Evolutionary conservation across 92 coral and sea anemone genomes (phyloP).

Genomic region (Pocillopora meandrina): DNA sequence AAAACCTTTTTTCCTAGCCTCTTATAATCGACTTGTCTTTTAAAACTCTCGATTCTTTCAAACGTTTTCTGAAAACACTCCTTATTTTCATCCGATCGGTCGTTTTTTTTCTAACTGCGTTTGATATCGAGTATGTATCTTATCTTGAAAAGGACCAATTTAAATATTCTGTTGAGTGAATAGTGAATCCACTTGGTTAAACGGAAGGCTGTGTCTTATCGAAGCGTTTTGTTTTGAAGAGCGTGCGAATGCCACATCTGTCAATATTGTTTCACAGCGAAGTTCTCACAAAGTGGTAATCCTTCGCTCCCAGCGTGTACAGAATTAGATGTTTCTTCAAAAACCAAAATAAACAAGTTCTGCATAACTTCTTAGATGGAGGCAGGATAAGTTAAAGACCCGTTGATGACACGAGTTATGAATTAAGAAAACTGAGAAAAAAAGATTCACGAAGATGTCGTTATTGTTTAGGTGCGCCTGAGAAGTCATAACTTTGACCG

Average conservation of each 20-base stretch:
- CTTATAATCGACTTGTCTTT: conserved; percentile 46
- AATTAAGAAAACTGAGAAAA: conserved; percentile 2
- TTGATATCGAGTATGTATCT: conserved; percentile 65
- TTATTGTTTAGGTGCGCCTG: conserved; percentile 49
- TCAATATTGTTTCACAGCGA: conserved; percentile 59
- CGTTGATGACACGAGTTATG: conserved; percentile 33
- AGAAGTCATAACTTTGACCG: conserved; percentile 60
- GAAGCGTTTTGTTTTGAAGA: conserved; percentile 58
- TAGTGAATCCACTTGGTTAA: conserved; percentile 64
- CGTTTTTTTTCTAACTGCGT: conserved; percentile 35
- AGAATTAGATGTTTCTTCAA: conserved; percentile 68
- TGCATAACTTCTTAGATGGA: conserved; percentile 46
- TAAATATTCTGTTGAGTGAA: conserved; percentile 63
- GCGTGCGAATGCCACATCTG: conserved; percentile 96
- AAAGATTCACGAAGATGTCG: conserved; percentile 1
- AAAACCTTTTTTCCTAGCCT: conserved; percentile 26
- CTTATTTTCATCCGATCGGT: conserved; percentile 14
- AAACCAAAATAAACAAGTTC: conserved; percentile 75
- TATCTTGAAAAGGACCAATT: conserved; percentile 76
- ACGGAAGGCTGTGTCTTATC: conserved; percentile 94
- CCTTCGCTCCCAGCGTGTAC: conserved; percentile 62
- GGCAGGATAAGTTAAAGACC: conserved; percentile 52
- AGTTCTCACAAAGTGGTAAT: conserved; percentile 49
- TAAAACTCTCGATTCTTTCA: conserved; percentile 33
- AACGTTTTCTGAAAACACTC: conserved; percentile 39